A percentile compares a stretch with the other conserved stretches of the same genome.
Conservation (phyloP, 2,113 vertebrate species). For the Hyaena hyaena region DNA sequence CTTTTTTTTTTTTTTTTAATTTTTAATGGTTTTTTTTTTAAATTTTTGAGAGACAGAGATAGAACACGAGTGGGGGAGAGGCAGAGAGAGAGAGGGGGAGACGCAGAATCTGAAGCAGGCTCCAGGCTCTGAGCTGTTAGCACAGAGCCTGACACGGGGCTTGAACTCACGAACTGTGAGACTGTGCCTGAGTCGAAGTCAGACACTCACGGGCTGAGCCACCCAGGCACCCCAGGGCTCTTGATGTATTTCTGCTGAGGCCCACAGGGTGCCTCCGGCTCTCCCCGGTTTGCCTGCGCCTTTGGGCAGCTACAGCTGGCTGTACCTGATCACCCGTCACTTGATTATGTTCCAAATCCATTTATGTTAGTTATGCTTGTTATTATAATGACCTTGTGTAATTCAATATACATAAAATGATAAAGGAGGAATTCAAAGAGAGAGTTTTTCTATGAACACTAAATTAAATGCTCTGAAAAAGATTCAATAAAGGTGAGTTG, state of each 20-base stretch:
- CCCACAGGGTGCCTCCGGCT: fast-evolving
- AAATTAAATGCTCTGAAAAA: not conserved
- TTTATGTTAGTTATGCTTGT: not conserved
- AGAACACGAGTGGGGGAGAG: too few species aligned
- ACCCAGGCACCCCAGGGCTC: too few species aligned
- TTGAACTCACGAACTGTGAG: too few species aligned
- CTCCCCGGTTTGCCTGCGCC: fast-evolving
- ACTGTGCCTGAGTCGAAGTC: too few species aligned
- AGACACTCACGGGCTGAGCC: too few species aligned
- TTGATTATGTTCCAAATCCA: not conserved
- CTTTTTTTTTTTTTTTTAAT: too few species aligned
- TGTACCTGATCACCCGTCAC: not conserved
- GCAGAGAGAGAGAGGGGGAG: too few species aligned
- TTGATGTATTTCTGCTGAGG: not conserved
- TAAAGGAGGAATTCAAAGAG: not conserved
- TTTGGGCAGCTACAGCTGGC: fast-evolving
- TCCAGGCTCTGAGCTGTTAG: too few species aligned
- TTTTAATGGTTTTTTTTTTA: too few species aligned
- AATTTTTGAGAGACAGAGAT: too few species aligned
- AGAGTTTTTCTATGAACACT: not conserved
- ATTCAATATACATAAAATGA: not conserved
- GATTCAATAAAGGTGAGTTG: not conserved
- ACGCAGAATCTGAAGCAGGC: too few species aligned
- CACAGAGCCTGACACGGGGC: too few species aligned
- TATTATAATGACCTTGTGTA: not conserved